Conservation (phyloP, 2,888 invertebrate genomes). For the Ceraclea dissimilis region DNA sequence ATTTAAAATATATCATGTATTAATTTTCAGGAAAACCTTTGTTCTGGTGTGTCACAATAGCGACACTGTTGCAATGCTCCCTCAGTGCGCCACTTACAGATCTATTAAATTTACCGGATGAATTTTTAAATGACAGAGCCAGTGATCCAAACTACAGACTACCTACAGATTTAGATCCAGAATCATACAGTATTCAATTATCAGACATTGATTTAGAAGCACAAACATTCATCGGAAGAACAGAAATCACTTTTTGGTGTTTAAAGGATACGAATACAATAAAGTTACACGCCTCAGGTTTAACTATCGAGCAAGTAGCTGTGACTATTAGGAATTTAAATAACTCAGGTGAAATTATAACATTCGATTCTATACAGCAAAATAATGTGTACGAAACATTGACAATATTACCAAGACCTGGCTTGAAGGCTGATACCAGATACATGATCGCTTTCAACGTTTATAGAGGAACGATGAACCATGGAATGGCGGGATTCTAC, state of each 20-base stretch:
- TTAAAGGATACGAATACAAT: background rate
- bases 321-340: background rate
- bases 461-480: background rate
- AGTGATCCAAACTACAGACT: background rate
- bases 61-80: too few relatives aligned
- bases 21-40: too few relatives aligned
- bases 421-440: background rate
- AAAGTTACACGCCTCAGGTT: background rate
- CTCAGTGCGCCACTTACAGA: background rate
- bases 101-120: background rate
- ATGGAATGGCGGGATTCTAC: constrained; percentile 53
- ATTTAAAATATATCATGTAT: too few relatives aligned
- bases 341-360: background rate
- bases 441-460: background rate
- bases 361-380: background rate
- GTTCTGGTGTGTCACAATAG: too few relatives aligned
- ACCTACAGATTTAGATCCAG: background rate
- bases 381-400: background rate
- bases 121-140: background rate
- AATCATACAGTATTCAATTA: background rate
- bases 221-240: background rate
- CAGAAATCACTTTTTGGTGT: background rate
- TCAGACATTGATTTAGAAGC: background rate
- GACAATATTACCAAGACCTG: background rate
- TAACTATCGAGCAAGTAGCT: background rate